Conservation (phyloP, 2,888 invertebrate species). For the Leptopilina drosophilae region DNA sequence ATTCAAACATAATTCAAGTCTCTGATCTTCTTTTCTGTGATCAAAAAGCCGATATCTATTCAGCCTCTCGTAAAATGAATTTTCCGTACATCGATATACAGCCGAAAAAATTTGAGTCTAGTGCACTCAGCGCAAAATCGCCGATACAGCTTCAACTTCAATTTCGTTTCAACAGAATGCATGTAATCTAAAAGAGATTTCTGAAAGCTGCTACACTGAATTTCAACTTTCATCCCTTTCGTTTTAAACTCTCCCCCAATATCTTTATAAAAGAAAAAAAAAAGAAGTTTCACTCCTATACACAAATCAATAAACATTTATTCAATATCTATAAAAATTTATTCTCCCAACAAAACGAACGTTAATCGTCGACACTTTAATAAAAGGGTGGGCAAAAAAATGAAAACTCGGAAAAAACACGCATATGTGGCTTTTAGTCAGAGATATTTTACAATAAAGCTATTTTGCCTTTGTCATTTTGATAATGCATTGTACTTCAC, state of each 20-base stretch:
- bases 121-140: slow-evolving; percentile 27
- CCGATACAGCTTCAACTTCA: slow-evolving; percentile 36
- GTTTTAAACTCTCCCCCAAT: not conserved
- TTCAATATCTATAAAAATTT: not conserved
- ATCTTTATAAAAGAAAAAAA: not conserved
- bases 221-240: slow-evolving; percentile 28
- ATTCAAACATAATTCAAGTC: slow-evolving; percentile 14
- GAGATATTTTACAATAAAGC: slow-evolving; percentile 4
- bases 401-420: no score
- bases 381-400: not conserved
- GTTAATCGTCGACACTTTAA: not conserved
- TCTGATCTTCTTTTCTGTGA: not conserved
- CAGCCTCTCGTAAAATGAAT: slow-evolving; percentile 37
- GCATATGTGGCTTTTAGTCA: not conserved
- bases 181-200: slow-evolving; percentile 37
- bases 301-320: not conserved
- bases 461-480: slow-evolving; percentile 14
- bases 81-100: slow-evolving; percentile 16
- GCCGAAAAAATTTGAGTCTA: slow-evolving; percentile 18
- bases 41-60: slow-evolving; percentile 25
- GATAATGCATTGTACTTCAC: slow-evolving; percentile 28
- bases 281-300: not conserved
- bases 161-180: slow-evolving; percentile 25
- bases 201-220: slow-evolving; percentile 33
- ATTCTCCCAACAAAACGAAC: not conserved